These are phyloP conservation scores for Phataginus tetradactyla DNA, from an alignment of 2,797 vertebrate species.

Conservation along the genomic window DNA sequence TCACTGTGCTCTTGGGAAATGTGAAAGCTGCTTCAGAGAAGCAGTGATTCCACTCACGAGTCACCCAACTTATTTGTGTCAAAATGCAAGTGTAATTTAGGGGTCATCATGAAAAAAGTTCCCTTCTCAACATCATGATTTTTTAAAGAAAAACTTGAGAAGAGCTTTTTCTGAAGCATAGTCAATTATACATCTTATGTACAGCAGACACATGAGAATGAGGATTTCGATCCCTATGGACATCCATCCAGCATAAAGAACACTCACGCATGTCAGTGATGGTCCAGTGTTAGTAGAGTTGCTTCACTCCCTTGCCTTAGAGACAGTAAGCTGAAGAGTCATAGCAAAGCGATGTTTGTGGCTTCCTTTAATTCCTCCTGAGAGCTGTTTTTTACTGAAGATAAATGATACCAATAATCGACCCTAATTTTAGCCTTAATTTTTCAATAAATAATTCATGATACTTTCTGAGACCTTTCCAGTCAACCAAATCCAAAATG, in stretches of 20 bases:
- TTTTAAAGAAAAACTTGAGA: background rate
- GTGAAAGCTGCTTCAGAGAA: background rate
- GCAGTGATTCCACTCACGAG: background rate
- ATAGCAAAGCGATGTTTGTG: background rate
- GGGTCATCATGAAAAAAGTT: background rate
- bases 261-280: background rate
- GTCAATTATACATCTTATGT: background rate
- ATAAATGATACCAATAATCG: background rate
- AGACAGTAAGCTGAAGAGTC: background rate
- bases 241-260: background rate
- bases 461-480: background rate
- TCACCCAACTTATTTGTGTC: background rate
- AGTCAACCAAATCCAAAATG: background rate
- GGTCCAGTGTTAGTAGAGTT: background rate
- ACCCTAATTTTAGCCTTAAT: background rate
- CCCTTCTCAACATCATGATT: background rate
- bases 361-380: background rate
- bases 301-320: background rate
- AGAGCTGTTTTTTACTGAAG: background rate
- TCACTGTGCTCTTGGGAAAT: background rate
- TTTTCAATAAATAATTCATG: conserved; percentile 35
- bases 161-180: background rate
- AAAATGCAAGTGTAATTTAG: conserved; percentile 28
- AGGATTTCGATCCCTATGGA: background rate
- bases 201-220: background rate